Conservation (phyloP, 2,888 invertebrate genomes). For the Rhagonycha fulva region DNA sequence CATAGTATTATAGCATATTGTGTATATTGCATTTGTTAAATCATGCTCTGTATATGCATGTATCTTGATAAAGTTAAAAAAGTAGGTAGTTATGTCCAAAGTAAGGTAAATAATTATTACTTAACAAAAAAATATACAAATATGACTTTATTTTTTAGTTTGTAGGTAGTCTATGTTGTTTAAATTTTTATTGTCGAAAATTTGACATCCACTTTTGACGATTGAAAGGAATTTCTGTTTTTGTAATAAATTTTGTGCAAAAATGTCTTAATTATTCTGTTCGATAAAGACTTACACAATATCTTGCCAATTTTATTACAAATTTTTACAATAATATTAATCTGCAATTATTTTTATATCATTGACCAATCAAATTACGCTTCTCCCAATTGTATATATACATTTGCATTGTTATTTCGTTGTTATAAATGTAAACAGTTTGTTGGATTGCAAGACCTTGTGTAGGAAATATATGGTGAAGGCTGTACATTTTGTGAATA, state of each 20-base stretch:
- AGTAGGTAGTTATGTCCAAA: conserved; percentile 55
- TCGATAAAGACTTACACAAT: not conserved
- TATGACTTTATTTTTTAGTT: conserved; percentile 39
- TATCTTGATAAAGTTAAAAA: conserved; percentile 43
- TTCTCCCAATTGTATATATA: conserved; percentile 56
- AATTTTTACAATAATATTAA: conserved; percentile 20
- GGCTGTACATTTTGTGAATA: conserved; percentile 57
- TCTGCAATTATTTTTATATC: conserved; percentile 54
- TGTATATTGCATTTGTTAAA: conserved; percentile 49
- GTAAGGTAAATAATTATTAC: conserved; percentile 37
- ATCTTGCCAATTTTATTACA: conserved; percentile 12
- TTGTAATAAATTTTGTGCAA: not conserved
- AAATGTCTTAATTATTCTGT: not conserved
- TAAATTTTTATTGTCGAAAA: conserved; percentile 28
- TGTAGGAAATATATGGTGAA: conserved; percentile 53
- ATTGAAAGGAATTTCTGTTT: not conserved
- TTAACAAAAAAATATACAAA: conserved; percentile 15
- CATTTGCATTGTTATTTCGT: conserved; percentile 56
- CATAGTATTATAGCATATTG: conserved; percentile 37
- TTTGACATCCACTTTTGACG: not conserved
- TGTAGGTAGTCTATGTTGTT: conserved; percentile 48
- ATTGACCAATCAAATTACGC: conserved; percentile 57
- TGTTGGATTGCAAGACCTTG: conserved; percentile 45
- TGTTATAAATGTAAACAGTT: conserved; percentile 50
- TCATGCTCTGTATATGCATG: conserved; percentile 56